phyloP scores from a whole-genome alignment of 2,888 invertebrate species.

The Germaria angustata region DNA sequence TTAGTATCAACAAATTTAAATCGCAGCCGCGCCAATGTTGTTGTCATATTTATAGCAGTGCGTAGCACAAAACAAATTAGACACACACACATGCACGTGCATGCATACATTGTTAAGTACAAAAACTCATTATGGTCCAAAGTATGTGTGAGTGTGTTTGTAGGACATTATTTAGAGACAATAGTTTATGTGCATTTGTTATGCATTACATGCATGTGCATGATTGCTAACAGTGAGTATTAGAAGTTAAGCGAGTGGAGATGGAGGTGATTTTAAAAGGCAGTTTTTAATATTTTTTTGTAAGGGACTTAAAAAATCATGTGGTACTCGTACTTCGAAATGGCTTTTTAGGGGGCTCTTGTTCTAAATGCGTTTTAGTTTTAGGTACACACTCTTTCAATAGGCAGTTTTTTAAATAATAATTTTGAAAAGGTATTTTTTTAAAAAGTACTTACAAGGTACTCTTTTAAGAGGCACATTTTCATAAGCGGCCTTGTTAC shows the following conservation, averaged over 20 bases:
- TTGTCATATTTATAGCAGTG: conserved; percentile 60
- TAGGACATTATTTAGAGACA: conserved; percentile 24
- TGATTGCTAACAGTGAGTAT: not conserved
- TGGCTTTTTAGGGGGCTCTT: too few species aligned
- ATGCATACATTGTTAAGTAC: not conserved
- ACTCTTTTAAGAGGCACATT: not conserved
- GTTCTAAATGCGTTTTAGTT: too few species aligned
- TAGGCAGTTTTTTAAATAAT: not conserved
- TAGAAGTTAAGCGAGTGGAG: not conserved
- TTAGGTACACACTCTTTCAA: not conserved
- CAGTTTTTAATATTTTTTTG: not conserved
- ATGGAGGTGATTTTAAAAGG: not conserved
- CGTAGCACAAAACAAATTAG: conserved; percentile 19
- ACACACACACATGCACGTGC: not conserved
- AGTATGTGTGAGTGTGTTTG: conserved; percentile 7
- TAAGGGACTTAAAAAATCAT: not conserved
- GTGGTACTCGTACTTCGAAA: not conserved
- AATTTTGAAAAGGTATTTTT: not conserved
- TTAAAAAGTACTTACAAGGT: not conserved
- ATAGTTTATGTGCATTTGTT: conserved; percentile 34
- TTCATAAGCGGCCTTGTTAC: too few species aligned
- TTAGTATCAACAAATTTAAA: conserved; percentile 63
- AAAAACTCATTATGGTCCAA: conserved; percentile 34
- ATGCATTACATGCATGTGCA: conserved; percentile 20
- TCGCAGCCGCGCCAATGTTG: conserved; percentile 57